Conservation (phyloP, 2,888 invertebrate genomes). For the Dermolepida albohirtum region DNA sequence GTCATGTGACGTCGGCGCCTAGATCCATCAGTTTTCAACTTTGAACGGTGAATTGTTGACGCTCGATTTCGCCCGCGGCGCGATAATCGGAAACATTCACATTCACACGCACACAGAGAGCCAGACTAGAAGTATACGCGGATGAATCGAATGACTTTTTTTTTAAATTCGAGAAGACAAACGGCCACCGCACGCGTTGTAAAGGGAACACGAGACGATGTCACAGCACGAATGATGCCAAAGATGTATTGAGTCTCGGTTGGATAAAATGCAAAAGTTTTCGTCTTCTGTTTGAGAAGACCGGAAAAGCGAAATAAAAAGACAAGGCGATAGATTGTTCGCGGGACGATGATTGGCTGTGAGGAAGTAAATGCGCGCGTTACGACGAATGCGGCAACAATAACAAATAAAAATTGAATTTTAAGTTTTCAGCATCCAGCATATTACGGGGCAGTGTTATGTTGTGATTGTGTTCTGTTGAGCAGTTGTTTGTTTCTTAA, state of each 20-base stretch:
- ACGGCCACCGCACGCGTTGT: too few relatives aligned
- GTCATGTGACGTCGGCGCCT: conserved; percentile 34
- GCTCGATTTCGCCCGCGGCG: conserved; percentile 31
- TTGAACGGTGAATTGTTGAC: conserved; percentile 32
- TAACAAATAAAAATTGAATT: conserved; percentile 23
- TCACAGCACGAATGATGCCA: not conserved
- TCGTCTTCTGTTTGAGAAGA: not conserved
- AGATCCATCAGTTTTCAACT: conserved; percentile 36
- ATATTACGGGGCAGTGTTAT: conserved; percentile 9
- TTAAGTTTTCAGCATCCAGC: not conserved
- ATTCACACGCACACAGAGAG: conserved; percentile 5
- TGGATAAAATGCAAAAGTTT: not conserved
- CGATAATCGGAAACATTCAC: not conserved
- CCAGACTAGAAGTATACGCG: too few relatives aligned
- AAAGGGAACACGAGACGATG: too few relatives aligned
- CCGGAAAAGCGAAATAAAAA: conserved; percentile 7
- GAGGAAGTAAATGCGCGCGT: conserved; percentile 11
- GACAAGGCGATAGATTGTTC: too few relatives aligned
- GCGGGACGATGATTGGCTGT: not conserved
- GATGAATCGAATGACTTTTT: too few relatives aligned
- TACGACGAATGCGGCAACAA: conserved; percentile 4
- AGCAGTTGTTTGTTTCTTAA: conserved; percentile 5
- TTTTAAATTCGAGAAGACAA: too few relatives aligned
- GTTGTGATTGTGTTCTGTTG: not conserved
- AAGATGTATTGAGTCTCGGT: conserved; percentile 1